Percentiles rank a stretch among this genome's conserved stretches.
Conservation (phyloP, 2,888 invertebrate species). For the Tiliacea aurago region DNA sequence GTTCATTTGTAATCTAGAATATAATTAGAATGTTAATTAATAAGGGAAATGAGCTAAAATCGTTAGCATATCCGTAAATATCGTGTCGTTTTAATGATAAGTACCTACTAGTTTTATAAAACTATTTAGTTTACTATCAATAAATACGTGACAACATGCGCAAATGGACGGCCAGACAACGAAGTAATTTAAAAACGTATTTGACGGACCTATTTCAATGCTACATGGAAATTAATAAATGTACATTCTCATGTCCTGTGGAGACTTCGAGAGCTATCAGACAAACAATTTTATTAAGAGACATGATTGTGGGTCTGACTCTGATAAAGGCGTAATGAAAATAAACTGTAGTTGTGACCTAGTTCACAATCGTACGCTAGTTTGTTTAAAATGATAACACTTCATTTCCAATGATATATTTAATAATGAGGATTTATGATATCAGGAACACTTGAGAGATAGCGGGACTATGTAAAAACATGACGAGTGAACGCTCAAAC, state of each 20-base stretch:
- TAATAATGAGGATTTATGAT: slow-evolving; percentile 72
- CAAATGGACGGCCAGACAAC: slow-evolving; percentile 5
- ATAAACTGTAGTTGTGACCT: slow-evolving; percentile 72
- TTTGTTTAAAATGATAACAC: slow-evolving; percentile 66
- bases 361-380: slow-evolving; percentile 73
- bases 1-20: slow-evolving; percentile 47
- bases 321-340: slow-evolving; percentile 57
- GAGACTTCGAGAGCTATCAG: slow-evolving; percentile 12
- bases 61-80: slow-evolving; percentile 27
- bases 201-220: slow-evolving; percentile 4
- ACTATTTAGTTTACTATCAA: slow-evolving; percentile 9
- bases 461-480: slow-evolving; percentile 52
- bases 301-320: slow-evolving; percentile 28
- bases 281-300: slow-evolving; percentile 38
- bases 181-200: slow-evolving; percentile 15
- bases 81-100: slow-evolving; percentile 30
- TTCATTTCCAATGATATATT: slow-evolving; percentile 71
- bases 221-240: slow-evolving; percentile 17
- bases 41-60: slow-evolving; percentile 31
- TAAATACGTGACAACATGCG: neutral
- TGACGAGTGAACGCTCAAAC: slow-evolving; percentile 44
- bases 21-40: slow-evolving; percentile 44
- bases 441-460: slow-evolving; percentile 68
- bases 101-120: slow-evolving; percentile 17
- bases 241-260: slow-evolving; percentile 7